Percentiles rank a stretch among this genome's conserved stretches.
phyloP scores from a whole-genome alignment of 2,113 vertebrate species.

The Arothron firmamentum region DNA sequence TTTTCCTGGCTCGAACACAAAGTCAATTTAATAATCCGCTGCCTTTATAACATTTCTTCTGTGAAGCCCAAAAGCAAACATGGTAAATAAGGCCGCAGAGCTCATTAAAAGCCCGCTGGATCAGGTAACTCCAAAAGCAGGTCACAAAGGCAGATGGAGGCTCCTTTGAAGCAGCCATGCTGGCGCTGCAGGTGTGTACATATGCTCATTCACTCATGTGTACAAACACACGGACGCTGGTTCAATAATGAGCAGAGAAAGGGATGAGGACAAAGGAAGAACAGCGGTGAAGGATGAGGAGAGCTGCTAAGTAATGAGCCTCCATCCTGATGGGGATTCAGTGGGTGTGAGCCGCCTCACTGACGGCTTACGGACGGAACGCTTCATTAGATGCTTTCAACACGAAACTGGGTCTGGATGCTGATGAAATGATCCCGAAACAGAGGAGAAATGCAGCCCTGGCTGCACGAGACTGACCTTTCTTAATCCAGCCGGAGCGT shows the following conservation, averaged over 20 bases:
- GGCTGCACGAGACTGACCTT: slow-evolving; percentile 41
- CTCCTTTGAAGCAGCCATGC: slow-evolving; percentile 18
- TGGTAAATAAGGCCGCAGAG: not conserved
- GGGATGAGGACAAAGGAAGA: slow-evolving; percentile 56
- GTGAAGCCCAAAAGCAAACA: not conserved
- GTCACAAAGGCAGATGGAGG: slow-evolving; percentile 45
- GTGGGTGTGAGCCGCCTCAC: no score
- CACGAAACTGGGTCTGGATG: no score
- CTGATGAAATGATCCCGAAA: no score
- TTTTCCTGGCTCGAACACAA: no score
- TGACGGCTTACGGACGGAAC: no score
- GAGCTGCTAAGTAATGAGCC: slow-evolving; percentile 25
- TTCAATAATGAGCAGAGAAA: slow-evolving; percentile 17
- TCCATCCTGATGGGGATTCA: not conserved
- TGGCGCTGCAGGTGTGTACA: slow-evolving; percentile 58
- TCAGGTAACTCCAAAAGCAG: slow-evolving; percentile 15
- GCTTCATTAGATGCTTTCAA: no score
- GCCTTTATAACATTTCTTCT: not conserved
- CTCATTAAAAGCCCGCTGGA: not conserved
- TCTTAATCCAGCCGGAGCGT: slow-evolving; percentile 19
- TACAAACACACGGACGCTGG: slow-evolving; percentile 20
- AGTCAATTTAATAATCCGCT: no score
- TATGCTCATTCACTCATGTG: slow-evolving; percentile 36
- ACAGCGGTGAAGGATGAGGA: not conserved
- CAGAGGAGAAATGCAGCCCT: no score